phyloP scores from a whole-genome alignment of 1,140 invertebrate genomes.

The Schlechtendalia chinensis region DNA sequence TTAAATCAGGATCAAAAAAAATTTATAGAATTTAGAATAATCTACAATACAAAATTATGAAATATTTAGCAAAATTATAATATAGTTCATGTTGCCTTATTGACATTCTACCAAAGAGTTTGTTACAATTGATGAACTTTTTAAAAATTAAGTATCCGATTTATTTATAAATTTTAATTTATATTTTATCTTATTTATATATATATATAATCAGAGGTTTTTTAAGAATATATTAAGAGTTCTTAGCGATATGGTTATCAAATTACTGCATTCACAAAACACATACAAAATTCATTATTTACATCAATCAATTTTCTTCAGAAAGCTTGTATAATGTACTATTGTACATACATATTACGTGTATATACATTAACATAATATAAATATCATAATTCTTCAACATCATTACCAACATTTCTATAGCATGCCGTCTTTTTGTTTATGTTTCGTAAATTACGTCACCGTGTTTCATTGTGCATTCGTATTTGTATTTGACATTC shows the following conservation, averaged over 20 bases:
- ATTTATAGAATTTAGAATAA: too few species aligned
- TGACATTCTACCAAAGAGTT: too few species aligned
- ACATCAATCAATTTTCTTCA: background rate
- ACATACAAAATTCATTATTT: background rate
- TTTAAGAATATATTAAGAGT: background rate
- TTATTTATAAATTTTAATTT: too few species aligned
- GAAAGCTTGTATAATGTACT: slow-evolving; percentile 23
- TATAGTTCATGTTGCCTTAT: too few species aligned
- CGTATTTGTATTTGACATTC: slow-evolving; percentile 42
- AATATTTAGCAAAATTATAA: too few species aligned
- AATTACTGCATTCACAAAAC: background rate
- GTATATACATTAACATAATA: slow-evolving; percentile 33
- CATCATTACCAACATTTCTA: slow-evolving; percentile 45
- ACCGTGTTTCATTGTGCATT: slow-evolving; percentile 48
- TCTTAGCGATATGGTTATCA: slow-evolving; percentile 27
- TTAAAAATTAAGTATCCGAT: too few species aligned
- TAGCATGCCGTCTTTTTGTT: slow-evolving; percentile 46
- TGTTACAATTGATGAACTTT: too few species aligned
- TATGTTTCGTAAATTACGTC: slow-evolving; percentile 46
- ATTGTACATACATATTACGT: background rate
- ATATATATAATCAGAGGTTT: too few species aligned
- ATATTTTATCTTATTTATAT: too few species aligned
- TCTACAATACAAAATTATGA: too few species aligned
- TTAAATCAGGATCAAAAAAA: too few species aligned
- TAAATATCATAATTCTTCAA: slow-evolving; percentile 40